These are phyloP conservation scores for Macrocentrus cingulum DNA, from an alignment of 1,140 invertebrate species.

Conservation along the genomic window DNA sequence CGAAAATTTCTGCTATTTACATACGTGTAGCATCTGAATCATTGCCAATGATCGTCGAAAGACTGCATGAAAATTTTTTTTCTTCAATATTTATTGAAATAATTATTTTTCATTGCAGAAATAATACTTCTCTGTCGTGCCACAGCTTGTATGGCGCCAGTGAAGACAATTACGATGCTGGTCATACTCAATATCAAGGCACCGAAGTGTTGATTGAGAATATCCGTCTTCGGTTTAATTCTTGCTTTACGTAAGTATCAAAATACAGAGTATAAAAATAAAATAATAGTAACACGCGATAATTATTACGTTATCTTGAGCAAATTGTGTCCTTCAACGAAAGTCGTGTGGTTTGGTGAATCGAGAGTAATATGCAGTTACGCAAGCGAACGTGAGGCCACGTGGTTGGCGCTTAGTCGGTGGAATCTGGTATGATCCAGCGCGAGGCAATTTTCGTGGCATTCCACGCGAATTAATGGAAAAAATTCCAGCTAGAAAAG, in stretches of 20 bases:
- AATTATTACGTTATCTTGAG: too few species aligned
- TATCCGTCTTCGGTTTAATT: constrained; percentile 69
- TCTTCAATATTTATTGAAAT: too few species aligned
- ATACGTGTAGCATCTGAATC: too few species aligned
- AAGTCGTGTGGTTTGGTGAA: too few species aligned
- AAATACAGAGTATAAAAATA: background rate
- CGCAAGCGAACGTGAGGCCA: constrained; percentile 35
- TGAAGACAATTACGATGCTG: constrained; percentile 42
- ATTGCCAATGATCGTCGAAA: too few species aligned
- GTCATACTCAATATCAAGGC: constrained; percentile 55
- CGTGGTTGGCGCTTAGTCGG: constrained; percentile 32
- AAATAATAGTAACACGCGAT: too few species aligned
- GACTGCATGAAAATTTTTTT: too few species aligned
- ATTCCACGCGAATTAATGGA: constrained; percentile 17
- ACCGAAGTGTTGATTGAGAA: constrained; percentile 72
- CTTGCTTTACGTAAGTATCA: constrained; percentile 69
- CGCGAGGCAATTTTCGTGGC: constrained; percentile 36
- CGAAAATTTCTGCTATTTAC: too few species aligned
- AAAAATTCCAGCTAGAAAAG: background rate
- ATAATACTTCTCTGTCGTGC: constrained; percentile 50
- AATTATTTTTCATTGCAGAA: constrained; percentile 43
- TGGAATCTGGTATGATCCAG: constrained; percentile 48
- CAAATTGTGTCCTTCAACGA: too few species aligned
- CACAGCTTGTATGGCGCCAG: constrained; percentile 45
- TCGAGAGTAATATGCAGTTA: constrained; percentile 25